Base-by-base conservation (phyloP, 2,888 invertebrate species). In the Troilus luridus region DNA sequence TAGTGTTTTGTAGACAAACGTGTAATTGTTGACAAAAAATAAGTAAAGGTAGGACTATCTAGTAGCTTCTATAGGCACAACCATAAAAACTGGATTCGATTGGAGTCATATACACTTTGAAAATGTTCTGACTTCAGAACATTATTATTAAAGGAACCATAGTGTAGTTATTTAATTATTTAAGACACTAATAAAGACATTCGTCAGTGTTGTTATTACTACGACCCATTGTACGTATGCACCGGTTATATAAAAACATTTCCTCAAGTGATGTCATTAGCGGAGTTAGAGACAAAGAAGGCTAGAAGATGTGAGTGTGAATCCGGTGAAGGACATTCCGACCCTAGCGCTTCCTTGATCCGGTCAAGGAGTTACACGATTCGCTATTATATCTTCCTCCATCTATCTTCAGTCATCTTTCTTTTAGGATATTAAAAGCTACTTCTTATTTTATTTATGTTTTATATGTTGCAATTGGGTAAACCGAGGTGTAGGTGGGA, bases 261-360 rank as follows among this genome's bases (percentile, higher is more conserved):
- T 85, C 85, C 85, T 85, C 56, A 10, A 56, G 54, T 85, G 56
- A 56, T 56, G 85, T 21, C 85, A 54, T 81, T 41, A 81, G 27
- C 17, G 6, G n/a, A n/a, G n/a, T 9, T 11, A 85, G n/a, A n/a
- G n/a, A n/a, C 56, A 85, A 54, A 56, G 56, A 85, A 56, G 56
- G 54, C 27, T 54, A n/a, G 81, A 81, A 54, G 81, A 54, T n/a
- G 10, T 3, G 2, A 56, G 85, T 85, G 85, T 85, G 85, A 85
- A 85, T 85, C 85, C 85, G 56, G 85, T 56, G 85, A 85, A 85
- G 85, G 85, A 85, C 85, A 6, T 85, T 14, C 7, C 72, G 1
- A 41, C 27, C n/a, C 1, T n/a, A 12, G 10, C 10, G 85, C 54
- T 54, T 85, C 56, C 85, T 85, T 85, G 56, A 85, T 85, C 85